Percentiles rank a stretch among this genome's conserved stretches.
phyloP scores from a whole-genome alignment of 2,797 vertebrate genomes.

The Cyclura pinguis region DNA sequence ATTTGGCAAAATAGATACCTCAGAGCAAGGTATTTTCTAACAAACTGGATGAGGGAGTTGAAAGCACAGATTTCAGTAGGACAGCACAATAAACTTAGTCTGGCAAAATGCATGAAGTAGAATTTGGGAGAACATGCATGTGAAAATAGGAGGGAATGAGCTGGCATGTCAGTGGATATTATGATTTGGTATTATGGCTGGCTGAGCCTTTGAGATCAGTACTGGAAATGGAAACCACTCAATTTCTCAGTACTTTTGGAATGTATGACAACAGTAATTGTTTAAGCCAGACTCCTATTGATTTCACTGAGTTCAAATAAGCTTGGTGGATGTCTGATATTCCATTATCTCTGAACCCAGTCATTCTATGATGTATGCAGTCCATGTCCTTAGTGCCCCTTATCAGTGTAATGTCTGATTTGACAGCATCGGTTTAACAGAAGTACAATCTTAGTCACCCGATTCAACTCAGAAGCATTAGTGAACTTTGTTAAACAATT shows the following conservation, averaged over 20 bases:
- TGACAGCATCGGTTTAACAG: background rate
- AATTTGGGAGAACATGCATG: background rate
- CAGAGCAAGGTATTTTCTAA: too few species aligned
- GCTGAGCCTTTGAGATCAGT: background rate
- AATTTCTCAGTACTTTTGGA: background rate
- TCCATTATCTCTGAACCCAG: background rate
- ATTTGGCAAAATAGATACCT: too few species aligned
- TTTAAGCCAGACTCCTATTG: background rate
- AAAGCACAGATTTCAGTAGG: background rate
- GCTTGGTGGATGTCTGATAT: background rate
- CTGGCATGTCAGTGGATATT: too few species aligned
- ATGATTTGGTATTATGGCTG: background rate
- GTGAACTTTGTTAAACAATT: slow-evolving; percentile 11
- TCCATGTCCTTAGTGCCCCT: background rate
- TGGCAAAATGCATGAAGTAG: background rate
- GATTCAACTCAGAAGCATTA: accelerated
- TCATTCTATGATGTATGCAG: background rate
- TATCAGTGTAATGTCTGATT: background rate
- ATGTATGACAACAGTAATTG: background rate
- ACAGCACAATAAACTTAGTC: background rate
- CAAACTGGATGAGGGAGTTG: background rate
- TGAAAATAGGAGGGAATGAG: background rate
- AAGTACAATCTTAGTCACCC: background rate
- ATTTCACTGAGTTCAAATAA: background rate
- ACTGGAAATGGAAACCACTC: background rate